Base-by-base conservation (phyloP, 2,113 vertebrate genomes). In the Bos javanicus region DNA sequence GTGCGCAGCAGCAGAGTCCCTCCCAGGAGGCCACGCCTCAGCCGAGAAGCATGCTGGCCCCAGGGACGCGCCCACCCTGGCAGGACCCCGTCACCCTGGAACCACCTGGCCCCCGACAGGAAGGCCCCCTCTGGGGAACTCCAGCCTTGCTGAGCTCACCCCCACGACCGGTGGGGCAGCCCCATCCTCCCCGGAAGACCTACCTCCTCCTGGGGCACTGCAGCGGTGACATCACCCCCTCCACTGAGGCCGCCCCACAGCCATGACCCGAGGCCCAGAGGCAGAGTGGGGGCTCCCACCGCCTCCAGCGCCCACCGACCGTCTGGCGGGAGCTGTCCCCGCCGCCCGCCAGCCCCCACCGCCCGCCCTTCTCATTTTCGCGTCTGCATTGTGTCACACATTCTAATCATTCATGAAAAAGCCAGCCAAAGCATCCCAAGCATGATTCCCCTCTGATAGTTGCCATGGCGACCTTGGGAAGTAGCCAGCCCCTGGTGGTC, bases 351-450 rank as follows among this genome's bases (percentile, higher is more conserved):
- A 19, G 71, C 43, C 80, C 62, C 97, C 91, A 62, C 97, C 93
- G 52, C 90, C 33, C 8, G 98, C 95, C 97, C 98, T 97, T 96
- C 98, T 97, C 97, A 84, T 98, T 98, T 98, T 98, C 97, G 97
- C 94, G 97, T 98, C 98, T 98, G 98, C 98, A 98, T 98, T 98
- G 98, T 99, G 99, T 99, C 99, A 99, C 98, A 98, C 98, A 98
- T 98, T 98, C 99, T 98, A 98, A 99, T 99, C 99, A 99, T 99
- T 99, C 98, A 99, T 98, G 98, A 98, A 98, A 99, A 99, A 98
- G 98, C 98, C 98, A 99, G 99, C 98, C 98, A 98, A 99, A 98
- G 99, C 99, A 99, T 99, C 98, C 98, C 98, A 98, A 98, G 98
- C 99, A 99, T 98, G 98, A 99, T 98, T 99, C 98, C 98, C 98